Evolutionary conservation across 2,888 invertebrate genomes (phyloP).

Genomic region (Drosophila subsilvestris): DNA sequence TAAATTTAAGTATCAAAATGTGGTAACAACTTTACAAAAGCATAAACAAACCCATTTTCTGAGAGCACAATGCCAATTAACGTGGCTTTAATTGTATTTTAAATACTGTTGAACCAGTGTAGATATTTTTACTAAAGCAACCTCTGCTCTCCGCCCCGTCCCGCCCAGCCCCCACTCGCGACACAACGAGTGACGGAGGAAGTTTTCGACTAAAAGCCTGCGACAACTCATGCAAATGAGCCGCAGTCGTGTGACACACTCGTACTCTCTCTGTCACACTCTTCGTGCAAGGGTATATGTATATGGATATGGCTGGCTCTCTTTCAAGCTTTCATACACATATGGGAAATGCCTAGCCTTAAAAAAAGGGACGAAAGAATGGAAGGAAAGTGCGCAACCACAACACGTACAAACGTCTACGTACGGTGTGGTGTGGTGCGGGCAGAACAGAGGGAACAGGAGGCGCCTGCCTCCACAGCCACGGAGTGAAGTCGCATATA

Average conservation of each 20-base stretch:
- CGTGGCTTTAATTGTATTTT: conserved; percentile 25
- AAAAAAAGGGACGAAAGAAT: conserved; percentile 39
- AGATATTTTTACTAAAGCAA: conserved; percentile 38
- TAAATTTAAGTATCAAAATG: neutral
- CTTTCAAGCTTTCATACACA: conserved; percentile 16
- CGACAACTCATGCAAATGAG: conserved; percentile 80
- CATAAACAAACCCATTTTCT: neutral
- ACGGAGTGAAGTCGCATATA: conserved; percentile 56
- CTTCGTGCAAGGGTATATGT: conserved; percentile 6
- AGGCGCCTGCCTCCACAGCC: conserved; percentile 34
- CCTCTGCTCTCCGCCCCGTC: conserved; percentile 1
- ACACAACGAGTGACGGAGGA: conserved; percentile 41
- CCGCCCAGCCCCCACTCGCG: neutral
- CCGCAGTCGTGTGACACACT: conserved; percentile 62
- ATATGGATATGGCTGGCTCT: too few species aligned
- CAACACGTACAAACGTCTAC: conserved; percentile 70
- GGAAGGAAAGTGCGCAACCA: conserved; percentile 67
- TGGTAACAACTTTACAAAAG: neutral
- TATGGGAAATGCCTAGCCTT: conserved; percentile 51
- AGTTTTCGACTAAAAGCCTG: conserved; percentile 74
- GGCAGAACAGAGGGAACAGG: conserved; percentile 8
- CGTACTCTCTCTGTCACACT: conserved; percentile 6
- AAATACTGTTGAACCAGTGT: conserved; percentile 36
- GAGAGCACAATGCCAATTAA: conserved; percentile 20
- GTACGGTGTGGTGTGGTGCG: too few species aligned